Evolutionary conservation across 1,140 invertebrate genomes (phyloP).

Genomic region (Eupristina koningsbergeri): DNA sequence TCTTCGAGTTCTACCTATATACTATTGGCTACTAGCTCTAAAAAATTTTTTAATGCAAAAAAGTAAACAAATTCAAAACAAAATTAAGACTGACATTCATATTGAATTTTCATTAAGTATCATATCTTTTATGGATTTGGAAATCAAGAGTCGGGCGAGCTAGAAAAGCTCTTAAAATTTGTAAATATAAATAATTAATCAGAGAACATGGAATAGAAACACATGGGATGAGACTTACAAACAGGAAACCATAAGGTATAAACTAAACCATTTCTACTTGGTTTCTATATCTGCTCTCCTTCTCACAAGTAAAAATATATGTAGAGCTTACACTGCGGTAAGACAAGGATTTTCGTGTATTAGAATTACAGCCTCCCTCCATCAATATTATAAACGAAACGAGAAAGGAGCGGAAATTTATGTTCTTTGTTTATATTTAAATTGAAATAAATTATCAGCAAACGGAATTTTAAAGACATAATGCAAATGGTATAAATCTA

Average conservation of each 20-base stretch:
- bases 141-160: not conserved
- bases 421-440: not conserved
- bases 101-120: not conserved
- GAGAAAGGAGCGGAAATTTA: not conserved
- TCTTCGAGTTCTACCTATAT: too few relatives aligned
- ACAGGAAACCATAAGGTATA: conserved; percentile 25
- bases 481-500: not conserved
- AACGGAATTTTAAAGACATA: not conserved
- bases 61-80: not conserved
- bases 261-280: conserved; percentile 32
- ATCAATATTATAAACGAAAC: conserved; percentile 3
- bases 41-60: not conserved
- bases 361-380: not conserved
- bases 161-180: conserved; percentile 12
- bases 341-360: conserved; percentile 33
- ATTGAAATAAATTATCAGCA: not conserved
- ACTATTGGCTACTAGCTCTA: too few relatives aligned
- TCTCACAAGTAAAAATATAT: conserved; percentile 57
- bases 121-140: not conserved
- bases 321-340: conserved; percentile 42
- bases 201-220: not conserved
- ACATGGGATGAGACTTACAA: not conserved
- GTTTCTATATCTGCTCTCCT: conserved; percentile 27
- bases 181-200: conserved; percentile 36
- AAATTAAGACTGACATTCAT: not conserved